phyloP scores from a whole-genome alignment of 2,888 invertebrate species.

The Dermolepida albohirtum region DNA sequence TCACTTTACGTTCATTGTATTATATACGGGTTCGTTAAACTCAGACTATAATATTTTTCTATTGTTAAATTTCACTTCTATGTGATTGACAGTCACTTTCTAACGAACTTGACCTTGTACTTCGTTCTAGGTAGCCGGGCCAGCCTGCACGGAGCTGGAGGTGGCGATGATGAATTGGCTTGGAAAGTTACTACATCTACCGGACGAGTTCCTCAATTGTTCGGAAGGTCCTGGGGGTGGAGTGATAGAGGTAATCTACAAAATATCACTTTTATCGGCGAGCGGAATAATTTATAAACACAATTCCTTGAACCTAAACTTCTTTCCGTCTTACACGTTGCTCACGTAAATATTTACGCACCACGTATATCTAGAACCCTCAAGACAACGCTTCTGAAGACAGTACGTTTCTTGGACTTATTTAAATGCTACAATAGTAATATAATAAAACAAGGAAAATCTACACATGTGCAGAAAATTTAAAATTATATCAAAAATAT shows the following conservation, averaged over 20 bases:
- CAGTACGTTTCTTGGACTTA: too few species aligned
- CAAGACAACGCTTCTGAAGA: too few species aligned
- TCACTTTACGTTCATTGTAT: neutral
- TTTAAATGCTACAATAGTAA: too few species aligned
- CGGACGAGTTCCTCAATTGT: constrained; percentile 83
- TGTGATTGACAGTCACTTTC: constrained; percentile 43
- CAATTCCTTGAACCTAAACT: too few species aligned
- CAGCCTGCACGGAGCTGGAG: constrained; percentile 91
- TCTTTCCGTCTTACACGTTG: too few species aligned
- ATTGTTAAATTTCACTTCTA: constrained; percentile 40
- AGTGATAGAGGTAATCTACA: constrained; percentile 78
- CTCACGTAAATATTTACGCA: too few species aligned
- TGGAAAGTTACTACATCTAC: constrained; percentile 85
- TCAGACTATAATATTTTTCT: neutral
- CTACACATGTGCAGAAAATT: too few species aligned
- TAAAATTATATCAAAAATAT: too few species aligned
- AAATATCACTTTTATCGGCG: neutral
- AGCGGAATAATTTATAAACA: too few species aligned
- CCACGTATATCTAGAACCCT: too few species aligned
- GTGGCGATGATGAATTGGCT: constrained; percentile 95
- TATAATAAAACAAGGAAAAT: too few species aligned
- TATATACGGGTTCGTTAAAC: constrained; percentile 1
- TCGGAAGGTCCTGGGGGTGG: constrained; percentile 85
- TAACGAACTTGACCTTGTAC: constrained; percentile 47
- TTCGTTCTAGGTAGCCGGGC: constrained; percentile 60